A percentile compares a stretch with the other conserved stretches of the same genome.
Evolutionary conservation across 2,888 invertebrate species (phyloP).

Genomic region (Lasioglossum figueresi): DNA sequence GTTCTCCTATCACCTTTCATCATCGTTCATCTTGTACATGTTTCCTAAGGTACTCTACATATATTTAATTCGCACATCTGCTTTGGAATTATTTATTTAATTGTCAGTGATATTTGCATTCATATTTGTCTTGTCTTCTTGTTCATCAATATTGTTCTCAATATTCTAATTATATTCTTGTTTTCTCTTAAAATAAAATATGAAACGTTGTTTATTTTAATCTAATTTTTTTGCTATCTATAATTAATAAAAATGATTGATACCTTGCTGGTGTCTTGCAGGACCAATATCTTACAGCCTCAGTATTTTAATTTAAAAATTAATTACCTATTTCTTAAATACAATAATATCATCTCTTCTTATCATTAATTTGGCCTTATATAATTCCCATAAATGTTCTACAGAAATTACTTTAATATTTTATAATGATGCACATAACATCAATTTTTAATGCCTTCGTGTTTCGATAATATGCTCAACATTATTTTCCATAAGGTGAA

Average conservation of each 20-base stretch:
- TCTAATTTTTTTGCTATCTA: not conserved
- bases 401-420: not conserved
- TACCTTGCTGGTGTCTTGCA: slow-evolving; percentile 9
- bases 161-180: not conserved
- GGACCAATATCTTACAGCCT: not conserved
- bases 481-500: not conserved
- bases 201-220: not conserved
- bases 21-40: not conserved
- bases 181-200: not conserved
- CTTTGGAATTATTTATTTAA: not conserved
- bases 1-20: not conserved
- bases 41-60: not conserved
- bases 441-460: not conserved
- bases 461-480: not conserved
- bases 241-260: not conserved
- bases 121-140: not conserved
- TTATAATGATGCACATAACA: not conserved
- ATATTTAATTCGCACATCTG: not conserved
- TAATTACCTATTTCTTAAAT: not conserved
- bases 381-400: not conserved
- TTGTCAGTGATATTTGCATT: not conserved
- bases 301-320: not conserved
- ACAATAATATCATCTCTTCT: no score
- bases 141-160: not conserved
- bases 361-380: not conserved